phyloP scores from a whole-genome alignment of 2,888 invertebrate species.

The Tridacna gigas region DNA sequence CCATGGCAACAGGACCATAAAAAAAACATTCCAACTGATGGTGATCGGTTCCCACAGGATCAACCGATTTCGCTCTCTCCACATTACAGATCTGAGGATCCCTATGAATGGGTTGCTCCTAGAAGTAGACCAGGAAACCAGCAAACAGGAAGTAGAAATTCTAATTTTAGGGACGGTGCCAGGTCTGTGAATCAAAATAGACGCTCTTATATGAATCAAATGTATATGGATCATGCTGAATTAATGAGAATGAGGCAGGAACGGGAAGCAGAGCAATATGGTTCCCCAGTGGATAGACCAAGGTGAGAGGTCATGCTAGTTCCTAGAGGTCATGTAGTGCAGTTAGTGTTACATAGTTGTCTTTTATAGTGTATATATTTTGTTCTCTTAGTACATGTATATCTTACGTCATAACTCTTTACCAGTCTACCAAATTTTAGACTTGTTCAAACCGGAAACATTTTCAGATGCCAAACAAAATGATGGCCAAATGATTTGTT shows the following conservation, averaged over 20 bases:
- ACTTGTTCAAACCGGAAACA: no score
- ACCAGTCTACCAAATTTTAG: no score
- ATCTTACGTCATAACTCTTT: no score
- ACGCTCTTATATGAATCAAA: conserved; percentile 79
- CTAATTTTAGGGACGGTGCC: conserved; percentile 40
- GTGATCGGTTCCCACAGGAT: conserved; percentile 36
- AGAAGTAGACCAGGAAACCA: conserved; percentile 47
- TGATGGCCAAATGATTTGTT: no score
- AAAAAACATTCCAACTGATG: conserved; percentile 55
- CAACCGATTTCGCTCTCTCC: conserved; percentile 34
- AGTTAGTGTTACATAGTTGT: neutral
- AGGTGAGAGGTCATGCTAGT: conserved; percentile 69
- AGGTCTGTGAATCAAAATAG: conserved; percentile 57
- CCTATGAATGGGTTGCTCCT: conserved; percentile 77
- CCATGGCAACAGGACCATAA: conserved; percentile 49
- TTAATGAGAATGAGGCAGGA: conserved; percentile 67
- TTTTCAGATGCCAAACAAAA: no score
- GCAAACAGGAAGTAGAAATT: conserved; percentile 32
- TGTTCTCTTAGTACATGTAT: no score
- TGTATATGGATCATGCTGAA: conserved; percentile 81
- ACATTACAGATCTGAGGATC: conserved; percentile 67
- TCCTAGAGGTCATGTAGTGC: conserved; percentile 21
- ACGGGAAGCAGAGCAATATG: conserved; percentile 60
- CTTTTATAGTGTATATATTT: neutral
- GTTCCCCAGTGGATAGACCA: conserved; percentile 69